A percentile compares a stretch with the other conserved stretches of the same genome.
Conservation (phyloP, 2,113 vertebrate species). For the Aegithalos caudatus region DNA sequence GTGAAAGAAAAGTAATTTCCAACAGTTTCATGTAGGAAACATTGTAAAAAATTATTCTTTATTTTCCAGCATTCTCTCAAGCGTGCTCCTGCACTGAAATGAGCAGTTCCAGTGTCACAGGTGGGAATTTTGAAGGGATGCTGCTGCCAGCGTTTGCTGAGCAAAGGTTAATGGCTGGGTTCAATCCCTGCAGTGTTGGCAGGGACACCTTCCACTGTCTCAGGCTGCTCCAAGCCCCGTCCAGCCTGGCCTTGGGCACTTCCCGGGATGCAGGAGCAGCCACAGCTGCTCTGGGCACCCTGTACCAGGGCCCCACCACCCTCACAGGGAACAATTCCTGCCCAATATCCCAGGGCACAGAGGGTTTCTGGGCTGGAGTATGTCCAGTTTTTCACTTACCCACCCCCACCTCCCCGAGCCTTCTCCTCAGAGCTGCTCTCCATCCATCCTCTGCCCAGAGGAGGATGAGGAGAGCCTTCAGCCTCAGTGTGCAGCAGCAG, state of each 20-base stretch:
- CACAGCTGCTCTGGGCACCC: no score
- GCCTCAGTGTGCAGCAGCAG: not conserved
- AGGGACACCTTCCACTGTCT: not conserved
- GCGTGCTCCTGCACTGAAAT: not conserved
- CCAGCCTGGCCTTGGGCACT: not conserved
- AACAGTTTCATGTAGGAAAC: accelerated
- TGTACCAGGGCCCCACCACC: not conserved
- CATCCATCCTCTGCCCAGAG: not conserved
- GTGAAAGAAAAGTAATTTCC: not conserved
- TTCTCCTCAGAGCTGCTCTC: not conserved
- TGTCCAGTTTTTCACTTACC: not conserved
- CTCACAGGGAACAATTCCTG: not conserved
- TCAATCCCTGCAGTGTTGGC: not conserved
- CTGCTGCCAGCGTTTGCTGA: not conserved
- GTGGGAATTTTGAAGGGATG: not conserved
- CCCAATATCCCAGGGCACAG: not conserved
- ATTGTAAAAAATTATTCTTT: accelerated
- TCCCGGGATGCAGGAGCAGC: no score
- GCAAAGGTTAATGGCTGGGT: not conserved
- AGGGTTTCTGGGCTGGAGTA: not conserved
- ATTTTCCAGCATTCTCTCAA: not conserved
- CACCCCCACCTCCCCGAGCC: no score
- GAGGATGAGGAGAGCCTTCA: not conserved
- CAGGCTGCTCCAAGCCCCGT: accelerated
- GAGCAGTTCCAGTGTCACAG: not conserved